Evolutionary conservation across 2,113 vertebrate genomes (phyloP), one percentile per base, ranked within the genome.

Genomic region (Xenopus borealis): DNA sequence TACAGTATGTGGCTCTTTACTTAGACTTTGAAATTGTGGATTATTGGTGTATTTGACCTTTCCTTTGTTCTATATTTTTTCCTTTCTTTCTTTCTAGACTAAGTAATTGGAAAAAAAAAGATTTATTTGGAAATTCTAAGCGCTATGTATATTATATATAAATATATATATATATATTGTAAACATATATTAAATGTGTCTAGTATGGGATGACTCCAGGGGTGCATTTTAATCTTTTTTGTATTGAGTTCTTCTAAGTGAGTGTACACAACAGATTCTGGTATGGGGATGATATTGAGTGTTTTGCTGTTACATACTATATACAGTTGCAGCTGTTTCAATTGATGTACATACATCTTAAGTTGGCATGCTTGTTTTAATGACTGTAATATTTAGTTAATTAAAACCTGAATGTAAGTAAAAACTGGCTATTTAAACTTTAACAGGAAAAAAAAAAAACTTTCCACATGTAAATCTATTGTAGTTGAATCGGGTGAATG

Each of bases 121-220:
- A 84, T 89, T 92, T 92, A 90, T 92, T 91, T 90, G 87, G 85
- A 87, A 87, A 87, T 75, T 86, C 86, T 89, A 88, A 79, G 88
- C 90, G 69, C 83, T 90, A 88, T 91, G 89, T 91, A 89, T 91
- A 92, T 91, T 91, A 89, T 90, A 89, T 90, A 89, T 90, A 87
- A 88, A 85, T 91, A 82, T 90, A 87, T 89, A 91, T 89, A 90
- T 87, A 86, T 92, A 91, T 89, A 91, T 89, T 91, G 83, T 89
- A 89, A 78, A 83, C 85, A 89, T 90, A 89, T 92, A 92, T 91
- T 91, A 91, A 91, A 91, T 90, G 82, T 89, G 84, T 90, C 84
- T 84, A 82, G 85, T 84, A 86, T 84, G 83, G 87, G 87, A 85
- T 86, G 71, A 86, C 79, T 87, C 78, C 78, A 83, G 88, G 85